These are phyloP conservation scores for Mungos mungo DNA, from an alignment of 2,113 vertebrate species.

Conservation along the genomic window DNA sequence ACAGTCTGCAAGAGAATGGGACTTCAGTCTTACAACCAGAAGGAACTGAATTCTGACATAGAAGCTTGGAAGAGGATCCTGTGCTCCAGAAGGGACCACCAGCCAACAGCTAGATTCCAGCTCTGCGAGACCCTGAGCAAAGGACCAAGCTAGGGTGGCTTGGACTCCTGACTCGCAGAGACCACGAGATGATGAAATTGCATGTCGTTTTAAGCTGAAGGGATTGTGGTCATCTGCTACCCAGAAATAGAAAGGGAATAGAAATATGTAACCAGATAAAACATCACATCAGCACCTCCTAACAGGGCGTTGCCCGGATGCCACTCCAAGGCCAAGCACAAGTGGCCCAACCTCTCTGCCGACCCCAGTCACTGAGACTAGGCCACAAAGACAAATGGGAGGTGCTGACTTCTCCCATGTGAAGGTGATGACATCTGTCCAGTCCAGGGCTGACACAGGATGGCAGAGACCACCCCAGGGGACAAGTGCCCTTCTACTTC, in stretches of 20 bases:
- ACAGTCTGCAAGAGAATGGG: not conserved
- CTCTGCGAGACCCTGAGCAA: not conserved
- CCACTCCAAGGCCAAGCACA: not conserved
- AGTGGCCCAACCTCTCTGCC: not conserved
- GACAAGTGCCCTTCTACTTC: conserved; percentile 60
- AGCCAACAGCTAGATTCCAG: not conserved
- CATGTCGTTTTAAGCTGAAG: not conserved
- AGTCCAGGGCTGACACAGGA: conserved; percentile 24
- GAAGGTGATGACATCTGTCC: conserved; percentile 44
- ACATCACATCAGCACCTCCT: not conserved
- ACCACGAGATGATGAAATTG: not conserved
- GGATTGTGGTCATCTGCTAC: not conserved
- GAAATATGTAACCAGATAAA: not conserved
- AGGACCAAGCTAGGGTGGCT: not conserved
- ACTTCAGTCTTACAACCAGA: not conserved
- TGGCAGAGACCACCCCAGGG: conserved; percentile 42
- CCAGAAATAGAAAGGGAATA: not conserved
- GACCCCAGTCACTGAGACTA: not conserved
- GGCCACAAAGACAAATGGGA: not conserved
- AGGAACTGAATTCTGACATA: not conserved
- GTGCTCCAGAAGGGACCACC: not conserved
- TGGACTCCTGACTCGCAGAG: not conserved
- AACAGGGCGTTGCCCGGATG: not conserved
- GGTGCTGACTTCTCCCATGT: not conserved
- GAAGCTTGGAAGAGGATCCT: not conserved